These are phyloP conservation scores for Ariolimax columbianus DNA, from an alignment of 2,888 invertebrate species.

Conservation along the genomic window DNA sequence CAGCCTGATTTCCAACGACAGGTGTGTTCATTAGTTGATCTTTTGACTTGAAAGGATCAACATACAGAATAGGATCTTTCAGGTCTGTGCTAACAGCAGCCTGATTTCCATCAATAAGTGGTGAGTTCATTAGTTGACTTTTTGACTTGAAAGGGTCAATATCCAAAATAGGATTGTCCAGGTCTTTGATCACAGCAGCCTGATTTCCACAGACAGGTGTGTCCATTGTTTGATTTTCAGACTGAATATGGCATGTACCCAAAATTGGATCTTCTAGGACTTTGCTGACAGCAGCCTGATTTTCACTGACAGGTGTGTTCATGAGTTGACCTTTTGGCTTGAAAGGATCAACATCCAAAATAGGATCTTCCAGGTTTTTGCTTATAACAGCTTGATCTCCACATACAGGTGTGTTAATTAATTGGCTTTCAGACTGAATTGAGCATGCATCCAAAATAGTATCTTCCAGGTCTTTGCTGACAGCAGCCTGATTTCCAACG, in stretches of 20 bases:
- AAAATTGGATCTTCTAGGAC: neutral
- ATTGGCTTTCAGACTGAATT: constrained; percentile 26
- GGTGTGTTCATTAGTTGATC: neutral
- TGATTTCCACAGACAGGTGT: neutral
- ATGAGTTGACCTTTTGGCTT: neutral
- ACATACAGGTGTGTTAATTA: constrained; percentile 14
- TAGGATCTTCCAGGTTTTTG: no score
- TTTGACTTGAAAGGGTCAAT: constrained; percentile 39
- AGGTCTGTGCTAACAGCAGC: neutral
- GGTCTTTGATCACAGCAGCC: neutral
- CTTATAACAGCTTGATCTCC: neutral
- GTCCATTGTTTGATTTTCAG: neutral
- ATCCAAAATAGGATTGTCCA: neutral
- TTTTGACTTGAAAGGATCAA: neutral
- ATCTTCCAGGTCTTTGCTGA: neutral
- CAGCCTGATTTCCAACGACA: neutral
- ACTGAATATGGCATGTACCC: constrained; percentile 26
- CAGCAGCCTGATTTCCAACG: neutral
- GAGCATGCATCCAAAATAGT: constrained; percentile 10
- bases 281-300: neutral
- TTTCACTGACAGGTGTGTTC: constrained; percentile 4
- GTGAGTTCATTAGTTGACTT: constrained; percentile 38
- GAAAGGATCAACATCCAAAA: constrained; percentile 30
- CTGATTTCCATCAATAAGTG: neutral
- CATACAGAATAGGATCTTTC: neutral